Evolutionary conservation across 2,888 invertebrate genomes (phyloP).

Genomic region (Papilio elwesi): DNA sequence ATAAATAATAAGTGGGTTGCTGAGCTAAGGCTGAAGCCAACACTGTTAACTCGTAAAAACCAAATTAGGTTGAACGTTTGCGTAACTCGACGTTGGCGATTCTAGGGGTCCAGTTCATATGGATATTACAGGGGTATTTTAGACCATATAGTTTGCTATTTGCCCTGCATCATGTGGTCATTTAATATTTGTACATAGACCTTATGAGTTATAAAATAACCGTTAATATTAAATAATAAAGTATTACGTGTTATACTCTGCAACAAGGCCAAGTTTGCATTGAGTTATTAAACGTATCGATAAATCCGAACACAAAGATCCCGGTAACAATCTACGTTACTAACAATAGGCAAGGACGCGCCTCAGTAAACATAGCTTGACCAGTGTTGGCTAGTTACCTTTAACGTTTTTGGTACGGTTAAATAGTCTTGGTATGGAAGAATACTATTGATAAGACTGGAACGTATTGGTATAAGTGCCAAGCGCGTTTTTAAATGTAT

Average conservation of each 20-base stretch:
- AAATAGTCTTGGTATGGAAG: background rate
- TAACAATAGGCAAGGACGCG: slow-evolving; percentile 37
- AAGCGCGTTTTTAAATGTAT: background rate
- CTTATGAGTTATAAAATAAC: no score
- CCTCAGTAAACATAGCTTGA: slow-evolving; percentile 22
- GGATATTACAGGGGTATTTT: no score
- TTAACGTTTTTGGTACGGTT: slow-evolving; percentile 3
- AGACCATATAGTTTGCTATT: no score
- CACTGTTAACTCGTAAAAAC: no score
- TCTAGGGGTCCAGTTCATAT: no score
- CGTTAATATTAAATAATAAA: no score
- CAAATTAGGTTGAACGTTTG: no score
- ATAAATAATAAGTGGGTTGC: no score
- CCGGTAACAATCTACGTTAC: slow-evolving; percentile 18
- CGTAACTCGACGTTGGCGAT: no score
- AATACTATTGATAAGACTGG: background rate
- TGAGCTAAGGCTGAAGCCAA: no score
- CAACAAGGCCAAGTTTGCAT: slow-evolving; percentile 32
- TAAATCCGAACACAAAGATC: slow-evolving; percentile 30
- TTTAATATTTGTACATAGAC: no score
- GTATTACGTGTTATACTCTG: background rate
- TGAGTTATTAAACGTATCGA: slow-evolving; percentile 25
- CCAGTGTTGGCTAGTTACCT: slow-evolving; percentile 2
- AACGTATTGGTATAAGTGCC: background rate
- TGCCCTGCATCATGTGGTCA: no score